These are phyloP conservation scores for Incurvaria masculella DNA, from an alignment of 2,888 invertebrate genomes.

Conservation along the genomic window DNA sequence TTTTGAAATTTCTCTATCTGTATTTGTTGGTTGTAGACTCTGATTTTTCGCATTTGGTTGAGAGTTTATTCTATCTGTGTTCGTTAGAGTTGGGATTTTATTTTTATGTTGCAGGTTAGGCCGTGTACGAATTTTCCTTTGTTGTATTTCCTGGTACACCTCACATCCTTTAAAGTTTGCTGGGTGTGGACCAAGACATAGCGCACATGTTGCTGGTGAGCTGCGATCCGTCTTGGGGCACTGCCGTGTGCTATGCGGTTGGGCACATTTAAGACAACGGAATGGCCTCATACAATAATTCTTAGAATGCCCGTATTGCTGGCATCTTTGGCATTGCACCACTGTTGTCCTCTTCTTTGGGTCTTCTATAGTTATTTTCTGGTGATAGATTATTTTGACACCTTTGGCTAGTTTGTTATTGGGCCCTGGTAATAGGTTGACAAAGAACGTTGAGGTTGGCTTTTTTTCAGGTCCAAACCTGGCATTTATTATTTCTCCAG, in stretches of 20 bases:
- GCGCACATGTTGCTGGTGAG: too few relatives aligned
- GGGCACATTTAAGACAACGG: conserved; percentile 4
- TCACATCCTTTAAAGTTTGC: too few relatives aligned
- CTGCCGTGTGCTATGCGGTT: not conserved
- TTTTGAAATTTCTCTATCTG: too few relatives aligned
- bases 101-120: too few relatives aligned
- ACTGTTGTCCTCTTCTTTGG: not conserved
- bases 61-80: too few relatives aligned
- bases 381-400: conserved; percentile 2
- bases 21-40: too few relatives aligned
- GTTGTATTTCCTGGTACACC: too few relatives aligned
- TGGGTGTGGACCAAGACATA: too few relatives aligned
- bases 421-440: not conserved
- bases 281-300: conserved; percentile 3
- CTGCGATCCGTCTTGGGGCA: not conserved
- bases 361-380: not conserved
- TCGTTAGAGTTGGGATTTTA: too few relatives aligned
- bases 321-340: conserved; percentile 1
- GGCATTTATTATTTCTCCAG: conserved; percentile 5
- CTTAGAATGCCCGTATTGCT: not conserved
- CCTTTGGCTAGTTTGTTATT: conserved; percentile 3
- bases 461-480: not conserved
- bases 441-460: not conserved
- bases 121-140: too few relatives aligned
- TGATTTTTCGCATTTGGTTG: too few relatives aligned